Base-by-base conservation (phyloP, 2,888 invertebrate species). In the Elysia crispata region DNA sequence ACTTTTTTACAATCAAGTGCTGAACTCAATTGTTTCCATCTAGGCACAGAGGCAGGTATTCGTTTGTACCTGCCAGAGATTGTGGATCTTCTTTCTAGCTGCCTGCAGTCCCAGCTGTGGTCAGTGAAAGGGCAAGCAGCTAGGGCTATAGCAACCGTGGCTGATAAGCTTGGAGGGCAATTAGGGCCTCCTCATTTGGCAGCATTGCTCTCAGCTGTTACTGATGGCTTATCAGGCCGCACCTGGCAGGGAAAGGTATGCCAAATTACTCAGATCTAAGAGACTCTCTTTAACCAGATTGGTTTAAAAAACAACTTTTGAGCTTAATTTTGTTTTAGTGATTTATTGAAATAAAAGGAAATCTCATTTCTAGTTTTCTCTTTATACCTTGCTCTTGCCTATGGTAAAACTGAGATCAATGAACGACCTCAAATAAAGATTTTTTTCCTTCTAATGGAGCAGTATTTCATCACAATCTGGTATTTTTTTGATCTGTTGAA, bases 91-190 rank as follows among this genome's bases (percentile, higher is more conserved):
- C 93, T 96, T 15, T 95, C 95, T 85, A 93, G 93, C 1, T 95
- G 95, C 0, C 93, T 97, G 13, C 94, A 95, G 84, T 96, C 96
- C n/a, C 94, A 95, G 77, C 96, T 96, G 57, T 98, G 97, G 97
- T 95, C 94, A 18, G 95, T 95, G 87, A 97, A 97, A 93, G 95
- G 96, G 6, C 96, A 96, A 94, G 96, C 96, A 1, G 97, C 97
- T 0, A 95, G 95, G 90, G 95, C 96, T 28, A 95, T 97, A 85
- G 94, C 95, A 82, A 96, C 96, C 0, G 94, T 97, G 75, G 96
- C 97, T 6, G 94, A 93, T 33, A 95, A 95, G 87, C 91, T 96
- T 1, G 94, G 95, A 11, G 90, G 94, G 0, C 94, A 94, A 0
- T 92, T 97, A 82, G 94, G 94, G 49, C 94, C 94, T 11, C 93